Evolutionary conservation across 1,140 invertebrate genomes (phyloP).

Genomic region (Papilio xuthus): DNA sequence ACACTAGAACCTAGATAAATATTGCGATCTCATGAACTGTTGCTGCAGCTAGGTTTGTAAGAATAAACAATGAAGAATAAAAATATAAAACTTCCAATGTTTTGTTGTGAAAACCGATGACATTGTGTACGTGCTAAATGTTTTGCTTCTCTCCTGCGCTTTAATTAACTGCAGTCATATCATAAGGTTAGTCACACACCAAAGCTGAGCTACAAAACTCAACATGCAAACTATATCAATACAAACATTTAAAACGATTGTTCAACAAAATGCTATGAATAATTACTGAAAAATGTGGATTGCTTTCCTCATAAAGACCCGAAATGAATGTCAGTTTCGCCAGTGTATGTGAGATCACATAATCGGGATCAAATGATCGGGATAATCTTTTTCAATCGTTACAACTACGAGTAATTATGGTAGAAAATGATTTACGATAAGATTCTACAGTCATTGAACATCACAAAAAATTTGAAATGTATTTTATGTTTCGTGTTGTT

Average conservation of each 20-base stretch:
- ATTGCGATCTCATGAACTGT: no score
- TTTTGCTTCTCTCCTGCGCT: constrained; percentile 3
- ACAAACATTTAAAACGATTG: no score
- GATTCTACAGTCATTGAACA: background rate
- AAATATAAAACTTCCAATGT: background rate
- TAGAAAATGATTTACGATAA: background rate
- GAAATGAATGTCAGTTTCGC: no score
- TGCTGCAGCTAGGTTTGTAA: background rate
- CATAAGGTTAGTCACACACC: background rate
- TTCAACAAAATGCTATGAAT: background rate
- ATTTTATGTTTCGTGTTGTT: background rate
- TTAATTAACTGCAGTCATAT: background rate
- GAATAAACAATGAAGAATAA: background rate
- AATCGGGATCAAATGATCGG: no score
- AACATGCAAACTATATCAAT: background rate
- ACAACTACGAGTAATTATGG: no score
- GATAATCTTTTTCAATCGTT: no score
- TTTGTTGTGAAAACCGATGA: background rate
- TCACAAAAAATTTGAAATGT: background rate
- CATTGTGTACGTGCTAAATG: background rate
- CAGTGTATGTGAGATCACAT: no score
- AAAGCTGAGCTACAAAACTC: background rate
- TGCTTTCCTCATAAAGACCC: background rate
- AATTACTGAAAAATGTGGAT: background rate
- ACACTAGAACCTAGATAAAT: no score